Percentiles rank a stretch among this genome's conserved stretches.
These are phyloP conservation scores for Blastobasis adustella DNA, from an alignment of 2,888 invertebrate species.

Conservation along the genomic window DNA sequence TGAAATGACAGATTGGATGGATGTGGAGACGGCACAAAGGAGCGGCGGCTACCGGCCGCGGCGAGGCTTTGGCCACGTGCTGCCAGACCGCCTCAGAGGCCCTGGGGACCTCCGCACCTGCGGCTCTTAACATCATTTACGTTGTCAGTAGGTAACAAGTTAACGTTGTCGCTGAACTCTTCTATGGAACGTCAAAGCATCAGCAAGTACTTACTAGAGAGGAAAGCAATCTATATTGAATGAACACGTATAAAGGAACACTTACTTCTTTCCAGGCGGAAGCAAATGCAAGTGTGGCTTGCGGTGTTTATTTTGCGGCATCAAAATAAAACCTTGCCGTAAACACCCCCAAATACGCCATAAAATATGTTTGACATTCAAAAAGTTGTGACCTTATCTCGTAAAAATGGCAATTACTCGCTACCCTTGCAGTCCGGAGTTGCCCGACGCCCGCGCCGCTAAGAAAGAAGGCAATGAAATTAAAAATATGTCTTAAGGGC, in stretches of 20 bases:
- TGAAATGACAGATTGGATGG: slow-evolving; percentile 72
- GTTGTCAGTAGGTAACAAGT: no score
- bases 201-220: no score
- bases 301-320: background rate
- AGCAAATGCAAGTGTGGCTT: no score
- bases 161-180: no score
- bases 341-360: slow-evolving; percentile 35
- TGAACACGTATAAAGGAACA: no score
- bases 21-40: slow-evolving; percentile 52
- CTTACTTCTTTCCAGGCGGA: no score
- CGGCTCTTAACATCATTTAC: no score
- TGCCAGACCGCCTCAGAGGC: slow-evolving; percentile 29
- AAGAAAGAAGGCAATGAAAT: slow-evolving; percentile 73
- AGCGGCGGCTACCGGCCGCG: slow-evolving; percentile 53
- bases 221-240: no score
- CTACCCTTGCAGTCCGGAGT: slow-evolving; percentile 59
- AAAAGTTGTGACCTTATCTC: slow-evolving; percentile 67
- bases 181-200: no score
- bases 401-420: slow-evolving; percentile 69
- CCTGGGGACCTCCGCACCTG: no score
- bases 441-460: slow-evolving; percentile 56
- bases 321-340: slow-evolving; percentile 2
- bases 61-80: slow-evolving; percentile 48
- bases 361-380: slow-evolving; percentile 69
- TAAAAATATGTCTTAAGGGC: slow-evolving; percentile 77